A percentile compares a stretch with the other conserved stretches of the same genome.
Evolutionary conservation across 2,888 invertebrate genomes (phyloP).

Genomic region (Druceiella hillmani): DNA sequence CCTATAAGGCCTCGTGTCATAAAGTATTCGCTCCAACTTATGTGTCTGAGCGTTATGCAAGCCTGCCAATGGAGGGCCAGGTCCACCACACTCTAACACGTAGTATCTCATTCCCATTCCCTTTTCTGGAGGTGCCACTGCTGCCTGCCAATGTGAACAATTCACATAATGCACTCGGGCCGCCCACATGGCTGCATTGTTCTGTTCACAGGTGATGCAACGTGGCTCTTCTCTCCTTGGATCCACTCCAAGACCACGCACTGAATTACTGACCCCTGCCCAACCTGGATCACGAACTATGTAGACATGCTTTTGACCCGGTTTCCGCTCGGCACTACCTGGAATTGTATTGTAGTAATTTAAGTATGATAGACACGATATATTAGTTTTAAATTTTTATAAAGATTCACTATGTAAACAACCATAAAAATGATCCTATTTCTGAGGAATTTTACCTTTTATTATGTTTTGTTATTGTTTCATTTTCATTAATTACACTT

Average conservation of each 20-base stretch:
- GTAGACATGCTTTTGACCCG: slow-evolving; percentile 85
- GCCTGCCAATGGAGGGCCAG: slow-evolving; percentile 79
- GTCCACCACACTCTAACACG: slow-evolving; percentile 88
- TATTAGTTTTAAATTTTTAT: too few relatives aligned
- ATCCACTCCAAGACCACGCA: slow-evolving; percentile 46
- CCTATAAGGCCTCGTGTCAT: slow-evolving; percentile 67
- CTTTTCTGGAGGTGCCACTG: slow-evolving; percentile 55
- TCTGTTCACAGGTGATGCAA: slow-evolving; percentile 82
- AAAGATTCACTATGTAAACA: too few relatives aligned
- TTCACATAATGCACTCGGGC: slow-evolving; percentile 76
- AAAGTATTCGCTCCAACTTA: slow-evolving; percentile 70
- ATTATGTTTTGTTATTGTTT: too few relatives aligned
- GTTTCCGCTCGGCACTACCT: slow-evolving; percentile 76
- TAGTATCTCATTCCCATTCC: slow-evolving; percentile 54
- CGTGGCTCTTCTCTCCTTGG: slow-evolving; percentile 65
- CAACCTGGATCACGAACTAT: slow-evolving; percentile 73
- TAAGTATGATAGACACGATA: too few relatives aligned
- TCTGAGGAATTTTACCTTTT: too few relatives aligned
- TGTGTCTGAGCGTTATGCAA: slow-evolving; percentile 72
- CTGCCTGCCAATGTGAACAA: slow-evolving; percentile 81
- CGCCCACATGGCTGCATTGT: slow-evolving; percentile 70
- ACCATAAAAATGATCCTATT: too few relatives aligned
- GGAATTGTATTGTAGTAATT: too few relatives aligned
- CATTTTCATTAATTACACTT: too few relatives aligned
- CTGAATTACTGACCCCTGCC: slow-evolving; percentile 51